These are phyloP conservation scores for Arenaria interpres DNA, from an alignment of 2,113 vertebrate genomes.

Conservation along the genomic window DNA sequence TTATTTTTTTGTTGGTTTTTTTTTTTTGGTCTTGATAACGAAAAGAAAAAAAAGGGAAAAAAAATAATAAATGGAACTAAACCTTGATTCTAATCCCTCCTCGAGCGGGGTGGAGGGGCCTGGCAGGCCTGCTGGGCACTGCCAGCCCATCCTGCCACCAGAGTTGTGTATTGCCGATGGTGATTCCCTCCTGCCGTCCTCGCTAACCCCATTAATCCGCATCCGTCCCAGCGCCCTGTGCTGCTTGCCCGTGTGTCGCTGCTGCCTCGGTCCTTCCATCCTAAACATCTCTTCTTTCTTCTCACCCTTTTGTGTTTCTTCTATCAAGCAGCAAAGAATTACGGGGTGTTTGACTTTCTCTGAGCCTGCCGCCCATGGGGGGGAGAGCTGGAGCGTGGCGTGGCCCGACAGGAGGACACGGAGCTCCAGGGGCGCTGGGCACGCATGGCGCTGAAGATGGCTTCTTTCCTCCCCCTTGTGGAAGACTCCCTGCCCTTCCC, in stretches of 20 bases:
- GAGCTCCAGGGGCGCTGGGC: slow-evolving; percentile 62
- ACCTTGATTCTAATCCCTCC: slow-evolving; percentile 75
- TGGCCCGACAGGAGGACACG: slow-evolving; percentile 64
- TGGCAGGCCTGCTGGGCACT: slow-evolving; percentile 14
- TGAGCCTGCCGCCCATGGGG: slow-evolving; percentile 75
- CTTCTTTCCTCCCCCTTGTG: slow-evolving; percentile 52
- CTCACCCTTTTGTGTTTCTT: slow-evolving; percentile 77
- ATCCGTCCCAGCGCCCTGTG: slow-evolving; percentile 50
- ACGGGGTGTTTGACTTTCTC: slow-evolving; percentile 88
- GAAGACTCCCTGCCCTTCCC: slow-evolving; percentile 44
- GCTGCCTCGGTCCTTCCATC: slow-evolving; percentile 52
- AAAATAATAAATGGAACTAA: slow-evolving; percentile 81
- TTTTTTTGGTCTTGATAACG: slow-evolving; percentile 72
- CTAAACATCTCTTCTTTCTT: slow-evolving; percentile 79
- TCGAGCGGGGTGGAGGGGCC: slow-evolving; percentile 32
- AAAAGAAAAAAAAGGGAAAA: slow-evolving; percentile 62
- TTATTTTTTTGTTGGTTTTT: slow-evolving; percentile 42
- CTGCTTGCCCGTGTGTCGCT: slow-evolving; percentile 64
- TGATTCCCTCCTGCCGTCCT: slow-evolving; percentile 33
- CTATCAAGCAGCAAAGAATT: slow-evolving; percentile 86
- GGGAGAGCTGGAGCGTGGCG: slow-evolving; percentile 60
- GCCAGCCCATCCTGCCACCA: slow-evolving; percentile 43
- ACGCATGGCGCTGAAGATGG: slow-evolving; percentile 54
- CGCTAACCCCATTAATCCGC: slow-evolving; percentile 76
- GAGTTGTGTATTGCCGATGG: slow-evolving; percentile 52